These are phyloP conservation scores for Sander lucioperca DNA, from an alignment of 2,113 vertebrate genomes.

Conservation along the genomic window DNA sequence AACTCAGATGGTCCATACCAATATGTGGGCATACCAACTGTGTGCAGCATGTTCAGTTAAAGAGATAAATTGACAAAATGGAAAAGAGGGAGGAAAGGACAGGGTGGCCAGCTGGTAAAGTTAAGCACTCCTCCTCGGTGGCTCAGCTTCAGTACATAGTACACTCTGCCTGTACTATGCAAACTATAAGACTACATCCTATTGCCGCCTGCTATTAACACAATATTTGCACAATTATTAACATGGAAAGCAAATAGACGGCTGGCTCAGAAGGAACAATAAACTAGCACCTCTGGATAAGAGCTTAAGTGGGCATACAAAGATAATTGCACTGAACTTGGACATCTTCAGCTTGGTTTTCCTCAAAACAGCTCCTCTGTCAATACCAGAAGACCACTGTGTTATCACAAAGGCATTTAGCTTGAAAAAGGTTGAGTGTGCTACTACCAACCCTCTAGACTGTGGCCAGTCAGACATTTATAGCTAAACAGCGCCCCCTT, in stretches of 20 bases:
- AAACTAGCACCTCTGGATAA: not conserved
- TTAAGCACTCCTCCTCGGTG: constrained; percentile 22
- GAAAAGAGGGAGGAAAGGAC: not conserved
- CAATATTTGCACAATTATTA: constrained; percentile 10
- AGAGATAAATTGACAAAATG: constrained; percentile 41
- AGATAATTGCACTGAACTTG: not conserved
- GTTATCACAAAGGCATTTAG: constrained; percentile 17
- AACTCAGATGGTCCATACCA: constrained; percentile 38
- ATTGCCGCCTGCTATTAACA: not conserved
- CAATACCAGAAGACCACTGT: not conserved
- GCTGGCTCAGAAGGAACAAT: constrained; percentile 1
- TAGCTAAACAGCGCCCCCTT: constrained; percentile 72
- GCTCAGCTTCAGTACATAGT: constrained; percentile 24
- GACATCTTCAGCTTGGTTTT: not conserved
- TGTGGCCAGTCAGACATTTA: constrained; percentile 15
- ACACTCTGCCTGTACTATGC: constrained; percentile 11
- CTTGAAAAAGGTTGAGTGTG: constrained; percentile 8
- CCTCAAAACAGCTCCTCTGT: not conserved
- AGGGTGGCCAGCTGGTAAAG: constrained; percentile 37
- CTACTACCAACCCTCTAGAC: not conserved
- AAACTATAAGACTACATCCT: not conserved
- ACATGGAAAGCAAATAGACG: constrained; percentile 5
- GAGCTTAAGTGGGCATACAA: not conserved
- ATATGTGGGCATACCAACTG: constrained; percentile 33
- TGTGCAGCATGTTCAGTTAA: constrained; percentile 22